phyloP scores from a whole-genome alignment of 2,888 invertebrate species.

The Molorchus minor region DNA sequence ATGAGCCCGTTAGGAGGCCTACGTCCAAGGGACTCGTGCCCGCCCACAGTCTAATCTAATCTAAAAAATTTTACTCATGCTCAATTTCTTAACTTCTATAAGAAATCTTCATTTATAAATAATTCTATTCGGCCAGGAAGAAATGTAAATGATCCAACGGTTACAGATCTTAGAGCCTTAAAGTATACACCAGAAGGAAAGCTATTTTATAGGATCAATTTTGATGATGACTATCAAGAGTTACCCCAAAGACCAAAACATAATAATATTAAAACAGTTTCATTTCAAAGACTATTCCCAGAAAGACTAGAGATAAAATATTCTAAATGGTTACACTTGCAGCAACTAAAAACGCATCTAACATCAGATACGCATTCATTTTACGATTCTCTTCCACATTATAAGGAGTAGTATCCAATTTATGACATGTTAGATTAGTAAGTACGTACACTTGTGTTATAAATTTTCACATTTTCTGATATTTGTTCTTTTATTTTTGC shows the following conservation, averaged over 20 bases:
- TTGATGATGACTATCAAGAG: slow-evolving; percentile 12
- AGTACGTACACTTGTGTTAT: background rate
- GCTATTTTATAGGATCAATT: slow-evolving; percentile 18
- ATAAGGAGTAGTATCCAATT: slow-evolving; percentile 5
- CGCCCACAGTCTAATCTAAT: too few relatives aligned
- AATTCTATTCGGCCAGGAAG: slow-evolving; percentile 14
- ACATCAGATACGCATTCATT: slow-evolving; percentile 21
- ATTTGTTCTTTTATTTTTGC: background rate
- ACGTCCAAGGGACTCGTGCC: too few relatives aligned
- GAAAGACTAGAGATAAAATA: slow-evolving; percentile 17
- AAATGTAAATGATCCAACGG: slow-evolving; percentile 20
- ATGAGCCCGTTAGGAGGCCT: too few relatives aligned
- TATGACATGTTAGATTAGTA: background rate
- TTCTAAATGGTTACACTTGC: slow-evolving; percentile 20
- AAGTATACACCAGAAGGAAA: slow-evolving; percentile 19
- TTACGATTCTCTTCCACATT: slow-evolving; percentile 22
- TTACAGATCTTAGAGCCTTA: slow-evolving; percentile 17
- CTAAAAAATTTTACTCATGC: slow-evolving; percentile 3
- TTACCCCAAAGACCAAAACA: slow-evolving; percentile 14
- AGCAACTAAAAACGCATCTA: slow-evolving; percentile 16
- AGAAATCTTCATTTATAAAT: slow-evolving; percentile 12
- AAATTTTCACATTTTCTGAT: background rate
- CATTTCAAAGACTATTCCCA: slow-evolving; percentile 11
- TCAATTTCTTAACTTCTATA: slow-evolving; percentile 7
- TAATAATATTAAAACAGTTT: slow-evolving; percentile 13